These are phyloP conservation scores for Sardinella longiceps DNA, from an alignment of 2,797 vertebrate genomes.

Conservation along the genomic window DNA sequence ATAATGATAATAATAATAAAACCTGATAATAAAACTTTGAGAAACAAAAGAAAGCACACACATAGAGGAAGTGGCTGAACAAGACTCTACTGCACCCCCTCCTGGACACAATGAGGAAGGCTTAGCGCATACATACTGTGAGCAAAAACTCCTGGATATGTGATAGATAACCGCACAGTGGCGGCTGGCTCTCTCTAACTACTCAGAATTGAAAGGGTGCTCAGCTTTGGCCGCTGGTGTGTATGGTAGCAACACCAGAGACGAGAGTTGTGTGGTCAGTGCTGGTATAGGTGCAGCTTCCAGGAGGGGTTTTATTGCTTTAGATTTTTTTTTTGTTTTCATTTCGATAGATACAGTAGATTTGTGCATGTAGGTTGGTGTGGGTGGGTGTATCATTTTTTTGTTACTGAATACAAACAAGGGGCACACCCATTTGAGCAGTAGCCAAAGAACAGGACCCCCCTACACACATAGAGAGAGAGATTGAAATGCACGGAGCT, in stretches of 20 bases:
- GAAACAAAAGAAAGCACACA: neutral
- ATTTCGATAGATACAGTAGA: neutral
- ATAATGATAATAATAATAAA: neutral
- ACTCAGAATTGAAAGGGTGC: neutral
- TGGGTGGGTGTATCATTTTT: neutral
- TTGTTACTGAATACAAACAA: neutral
- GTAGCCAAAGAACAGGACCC: neutral
- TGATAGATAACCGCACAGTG: neutral
- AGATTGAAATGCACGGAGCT: neutral
- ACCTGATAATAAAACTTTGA: constrained; percentile 5
- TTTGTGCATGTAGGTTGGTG: neutral
- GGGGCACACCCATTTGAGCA: neutral
- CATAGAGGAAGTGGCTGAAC: constrained; percentile 15
- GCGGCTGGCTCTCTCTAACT: neutral
- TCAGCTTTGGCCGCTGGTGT: constrained; percentile 15
- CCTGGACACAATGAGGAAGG: constrained; percentile 19
- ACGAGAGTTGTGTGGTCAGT: neutral
- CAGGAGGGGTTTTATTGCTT: neutral
- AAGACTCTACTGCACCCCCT: constrained; percentile 11
- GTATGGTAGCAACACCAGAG: constrained; percentile 5
- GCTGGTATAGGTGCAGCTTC: neutral
- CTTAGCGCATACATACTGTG: constrained; percentile 15
- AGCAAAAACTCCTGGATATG: neutral
- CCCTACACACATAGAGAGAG: neutral
- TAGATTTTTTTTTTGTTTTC: neutral